These are phyloP conservation scores for Callyntrura sp. DNA, from an alignment of 2,888 invertebrate species.

Conservation along the genomic window DNA sequence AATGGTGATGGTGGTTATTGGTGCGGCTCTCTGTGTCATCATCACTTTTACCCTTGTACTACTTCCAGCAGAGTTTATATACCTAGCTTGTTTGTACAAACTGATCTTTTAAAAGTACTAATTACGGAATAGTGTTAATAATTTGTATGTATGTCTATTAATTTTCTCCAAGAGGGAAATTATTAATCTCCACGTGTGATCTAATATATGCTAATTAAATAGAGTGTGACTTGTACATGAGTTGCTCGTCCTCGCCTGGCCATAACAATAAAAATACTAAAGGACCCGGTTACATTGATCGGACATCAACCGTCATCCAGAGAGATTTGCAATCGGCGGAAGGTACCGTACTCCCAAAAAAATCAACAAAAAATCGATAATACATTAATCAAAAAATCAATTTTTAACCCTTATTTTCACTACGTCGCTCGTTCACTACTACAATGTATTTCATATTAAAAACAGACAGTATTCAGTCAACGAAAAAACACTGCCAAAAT, in stretches of 20 bases:
- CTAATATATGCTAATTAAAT: constrained; percentile 63
- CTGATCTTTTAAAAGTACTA: neutral
- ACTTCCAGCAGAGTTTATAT: constrained; percentile 30
- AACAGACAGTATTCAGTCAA: neutral
- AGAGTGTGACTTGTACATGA: constrained; percentile 79
- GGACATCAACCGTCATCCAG: constrained; percentile 97
- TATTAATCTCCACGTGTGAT: constrained; percentile 55
- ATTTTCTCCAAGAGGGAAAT: neutral
- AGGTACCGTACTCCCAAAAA: constrained; percentile 66
- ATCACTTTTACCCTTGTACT: neutral
- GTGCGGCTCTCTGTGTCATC: neutral
- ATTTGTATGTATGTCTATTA: constrained; percentile 4
- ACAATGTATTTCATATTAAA: neutral
- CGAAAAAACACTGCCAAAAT: constrained; percentile 8
- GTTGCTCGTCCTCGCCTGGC: constrained; percentile 77
- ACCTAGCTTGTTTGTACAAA: neutral
- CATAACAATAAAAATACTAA: constrained; percentile 78
- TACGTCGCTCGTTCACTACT: neutral
- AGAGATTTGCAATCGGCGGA: constrained; percentile 88
- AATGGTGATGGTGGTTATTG: neutral
- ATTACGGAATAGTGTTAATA: neutral
- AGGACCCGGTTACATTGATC: constrained; percentile 94
- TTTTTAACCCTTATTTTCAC: neutral
- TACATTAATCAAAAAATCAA: constrained; percentile 48
- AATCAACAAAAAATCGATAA: constrained; percentile 38